Percentiles rank a stretch among this genome's conserved stretches.
phyloP scores from a whole-genome alignment of 1,140 invertebrate species.

The Zaprionus davidi region DNA sequence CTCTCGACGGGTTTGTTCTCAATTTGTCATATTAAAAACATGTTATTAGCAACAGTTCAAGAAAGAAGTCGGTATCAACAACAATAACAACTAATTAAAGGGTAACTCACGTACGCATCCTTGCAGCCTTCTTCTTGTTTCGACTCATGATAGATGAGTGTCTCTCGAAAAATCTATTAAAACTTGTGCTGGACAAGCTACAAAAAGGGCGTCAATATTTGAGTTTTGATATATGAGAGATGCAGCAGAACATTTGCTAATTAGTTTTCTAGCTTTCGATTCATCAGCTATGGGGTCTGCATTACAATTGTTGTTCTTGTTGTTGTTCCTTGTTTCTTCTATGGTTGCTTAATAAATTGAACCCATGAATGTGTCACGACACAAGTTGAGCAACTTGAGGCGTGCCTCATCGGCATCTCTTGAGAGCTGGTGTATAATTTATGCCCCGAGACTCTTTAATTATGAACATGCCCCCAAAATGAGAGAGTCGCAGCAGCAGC shows the following conservation, averaged over 20 bases:
- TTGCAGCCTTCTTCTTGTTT: conserved; percentile 1
- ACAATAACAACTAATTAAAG: conserved; percentile 26
- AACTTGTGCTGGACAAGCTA: not conserved
- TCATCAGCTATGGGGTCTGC: not conserved
- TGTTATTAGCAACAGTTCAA: conserved; percentile 36
- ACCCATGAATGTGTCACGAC: conserved; percentile 20
- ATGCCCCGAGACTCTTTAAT: conserved; percentile 35
- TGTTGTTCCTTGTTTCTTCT: not conserved
- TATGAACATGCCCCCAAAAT: conserved; percentile 31
- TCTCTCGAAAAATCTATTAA: not conserved
- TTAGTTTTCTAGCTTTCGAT: conserved; percentile 4
- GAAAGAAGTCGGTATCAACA: not conserved
- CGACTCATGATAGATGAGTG: conserved; percentile 2
- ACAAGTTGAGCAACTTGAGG: not conserved
- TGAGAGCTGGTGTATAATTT: not conserved
- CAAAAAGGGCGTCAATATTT: not conserved
- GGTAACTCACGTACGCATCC: not conserved
- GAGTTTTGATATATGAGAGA: conserved; percentile 1
- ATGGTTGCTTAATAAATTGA: conserved; percentile 41
- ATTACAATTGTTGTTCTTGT: not conserved
- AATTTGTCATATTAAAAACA: conserved; percentile 51
- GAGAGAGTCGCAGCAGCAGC: not conserved
- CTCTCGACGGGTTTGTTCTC: conserved; percentile 26
- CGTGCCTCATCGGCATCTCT: conserved; percentile 21
- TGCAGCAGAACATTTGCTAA: conserved; percentile 4